These are phyloP conservation scores for Spheniscus humboldti DNA, from an alignment of 2,797 vertebrate species.

Conservation along the genomic window DNA sequence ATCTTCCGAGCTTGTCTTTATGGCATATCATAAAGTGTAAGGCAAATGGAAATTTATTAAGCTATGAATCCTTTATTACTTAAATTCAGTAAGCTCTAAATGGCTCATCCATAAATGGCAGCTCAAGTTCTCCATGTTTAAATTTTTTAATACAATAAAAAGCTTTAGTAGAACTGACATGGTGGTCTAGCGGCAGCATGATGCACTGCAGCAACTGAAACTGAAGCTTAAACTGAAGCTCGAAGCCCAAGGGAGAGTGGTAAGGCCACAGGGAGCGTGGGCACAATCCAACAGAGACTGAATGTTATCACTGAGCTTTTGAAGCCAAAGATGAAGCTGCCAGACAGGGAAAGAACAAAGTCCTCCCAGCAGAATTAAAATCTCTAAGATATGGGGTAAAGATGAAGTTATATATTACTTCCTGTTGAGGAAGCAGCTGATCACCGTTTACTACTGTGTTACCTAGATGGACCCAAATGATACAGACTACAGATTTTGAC, in stretches of 20 bases:
- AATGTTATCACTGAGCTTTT: neutral
- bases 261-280: neutral
- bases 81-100: slow-evolving; percentile 29
- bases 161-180: neutral
- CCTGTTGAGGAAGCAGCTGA: neutral
- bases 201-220: neutral
- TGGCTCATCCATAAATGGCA: neutral
- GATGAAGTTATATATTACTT: neutral
- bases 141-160: neutral
- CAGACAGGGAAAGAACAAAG: neutral
- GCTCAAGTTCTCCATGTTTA: neutral
- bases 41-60: slow-evolving; percentile 55
- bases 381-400: neutral
- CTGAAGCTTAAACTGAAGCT: neutral
- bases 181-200: rapidly evolving
- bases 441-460: neutral
- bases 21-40: neutral
- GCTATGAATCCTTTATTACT: slow-evolving; percentile 54
- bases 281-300: neutral
- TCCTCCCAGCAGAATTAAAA: neutral
- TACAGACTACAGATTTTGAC: neutral
- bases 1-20: neutral
- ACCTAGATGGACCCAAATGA: neutral
- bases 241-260: neutral
- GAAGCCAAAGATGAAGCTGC: neutral